Percentiles rank a stretch among this genome's conserved stretches.
phyloP scores from a whole-genome alignment of 2,888 invertebrate species.

The Pogonocherus hispidulus region DNA sequence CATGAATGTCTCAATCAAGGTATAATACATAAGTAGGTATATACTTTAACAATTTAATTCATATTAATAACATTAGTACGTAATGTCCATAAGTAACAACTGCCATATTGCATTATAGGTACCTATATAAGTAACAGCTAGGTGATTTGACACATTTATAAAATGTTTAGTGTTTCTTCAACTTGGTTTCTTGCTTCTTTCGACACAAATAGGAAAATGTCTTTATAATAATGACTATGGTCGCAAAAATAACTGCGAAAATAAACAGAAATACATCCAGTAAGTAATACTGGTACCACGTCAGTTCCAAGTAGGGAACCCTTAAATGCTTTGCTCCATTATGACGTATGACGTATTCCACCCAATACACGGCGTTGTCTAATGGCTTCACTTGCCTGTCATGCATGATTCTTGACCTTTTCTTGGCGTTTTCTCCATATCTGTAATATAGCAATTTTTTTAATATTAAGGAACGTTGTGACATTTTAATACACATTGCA shows the following conservation, averaged over 20 bases:
- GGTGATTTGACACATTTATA: no score
- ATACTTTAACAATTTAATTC: no score
- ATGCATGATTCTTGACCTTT: constrained; percentile 14
- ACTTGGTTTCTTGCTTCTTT: no score
- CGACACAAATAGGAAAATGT: neutral
- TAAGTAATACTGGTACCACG: constrained; percentile 49
- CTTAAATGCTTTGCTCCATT: constrained; percentile 48
- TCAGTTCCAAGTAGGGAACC: constrained; percentile 42
- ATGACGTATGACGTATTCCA: constrained; percentile 46
- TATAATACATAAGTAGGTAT: no score
- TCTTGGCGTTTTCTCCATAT: constrained; percentile 4
- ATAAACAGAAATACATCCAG: constrained; percentile 14
- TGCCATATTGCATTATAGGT: no score
- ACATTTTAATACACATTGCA: no score
- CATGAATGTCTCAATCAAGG: no score
- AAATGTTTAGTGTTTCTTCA: neutral
- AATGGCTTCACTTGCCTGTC: constrained; percentile 23
- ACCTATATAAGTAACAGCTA: no score
- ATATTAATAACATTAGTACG: no score
- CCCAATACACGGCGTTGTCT: constrained; percentile 47
- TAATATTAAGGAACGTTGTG: no score
- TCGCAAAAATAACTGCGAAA: neutral
- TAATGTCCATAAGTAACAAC: no score
- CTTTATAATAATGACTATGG: neutral
- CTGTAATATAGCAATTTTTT: neutral